Evolutionary conservation across 2,797 vertebrate species (phyloP), one percentile per base, ranked within the genome.

Genomic region (Lagodon rhomboides): DNA sequence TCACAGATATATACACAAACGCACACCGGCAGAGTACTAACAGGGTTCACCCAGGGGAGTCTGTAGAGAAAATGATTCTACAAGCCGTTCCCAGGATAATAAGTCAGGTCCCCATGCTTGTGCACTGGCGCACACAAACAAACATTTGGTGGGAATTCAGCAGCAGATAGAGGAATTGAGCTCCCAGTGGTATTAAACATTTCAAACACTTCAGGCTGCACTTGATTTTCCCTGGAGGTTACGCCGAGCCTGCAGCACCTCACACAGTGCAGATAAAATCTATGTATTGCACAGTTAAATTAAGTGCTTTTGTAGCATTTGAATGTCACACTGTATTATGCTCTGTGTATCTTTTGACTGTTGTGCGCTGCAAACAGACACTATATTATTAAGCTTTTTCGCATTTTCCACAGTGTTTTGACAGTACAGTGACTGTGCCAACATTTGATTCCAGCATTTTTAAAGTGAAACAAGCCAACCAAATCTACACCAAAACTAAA

Each of bases 161-260:
- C n/a, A 63, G 75, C 68, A 83, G 65, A 82, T 58, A 75, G 79
- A 87, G 82, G 78, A 85, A 83, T 61, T 55, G 72, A 81, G 85
- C 79, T 88, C 75, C 84, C 82, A 49, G 3, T 30, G 81, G 86
- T 77, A 83, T 85, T 85, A 74, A 65, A 83, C 85, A 89, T 92
- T 82, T 91, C 80, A 91, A 92, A 91, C 82, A 91, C 82, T 85
- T 82, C 61, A 79, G 77, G 74, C 77, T 85, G 74, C 74, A 80
- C 77, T 83, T 75, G 74, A 89, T 87, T 89, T 84, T 80, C 88
- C 83, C 83, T 63, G 43, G 69, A 85, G 84, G 71, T 27, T 54
- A 55, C 11, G 41, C 11, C 1, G 12, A 38, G 69, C 56, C 68
- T 68, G 59, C 68, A 66, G 68, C 75, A 83, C 71, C 75, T 68